Evolutionary conservation across 2,113 vertebrate genomes (phyloP), one percentile per base, ranked within the genome.

Genomic region (Mustelus asterias): DNA sequence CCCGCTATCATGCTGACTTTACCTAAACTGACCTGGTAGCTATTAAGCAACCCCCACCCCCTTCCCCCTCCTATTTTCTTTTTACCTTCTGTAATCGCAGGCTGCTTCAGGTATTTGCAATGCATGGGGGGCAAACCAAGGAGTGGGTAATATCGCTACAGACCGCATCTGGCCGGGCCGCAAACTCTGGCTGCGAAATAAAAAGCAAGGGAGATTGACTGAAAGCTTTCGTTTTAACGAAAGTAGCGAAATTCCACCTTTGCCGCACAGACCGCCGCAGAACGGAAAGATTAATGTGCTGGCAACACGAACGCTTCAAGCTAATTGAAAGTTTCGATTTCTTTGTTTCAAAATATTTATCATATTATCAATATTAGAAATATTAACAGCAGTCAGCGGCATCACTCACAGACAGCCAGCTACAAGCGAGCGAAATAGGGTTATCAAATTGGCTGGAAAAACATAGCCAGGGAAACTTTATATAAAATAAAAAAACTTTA

Each of bases 311-410:
- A 33, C 44, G 94, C 41, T 95, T 95, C 94, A 70, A 72, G 41
- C 94, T 95, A 72, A 72, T 95, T 95, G 94, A 72, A 72, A 95
- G 94, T 76, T 95, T 95, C 44, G 94, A 70, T 95, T 95, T 95
- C 69, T 72, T 95, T 54, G 11, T 72, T 72, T 54, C 65, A 76
- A 95, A 95, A 95, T 72, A 95, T 72, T 95, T 95, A 93, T 92
- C 67, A 67, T 94, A 70, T 94, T 41, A 94, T 95, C 69, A 95
- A 95, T 72, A 95, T 95, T 95, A 8, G 29, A 48, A 29, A 70
- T 76, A 76, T 95, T 41, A 72, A 72, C 24, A 4, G 24, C 24
- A 14, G 94, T 72, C 37, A 33, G 44, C 24, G 67, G 65, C 94
- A 89, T 65, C 29, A 94, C 44, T 72, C 44, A 48, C 93, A 95